Evolutionary conservation across 2,113 vertebrate genomes (phyloP).

Genomic region (Dasypus novemcinctus): DNA sequence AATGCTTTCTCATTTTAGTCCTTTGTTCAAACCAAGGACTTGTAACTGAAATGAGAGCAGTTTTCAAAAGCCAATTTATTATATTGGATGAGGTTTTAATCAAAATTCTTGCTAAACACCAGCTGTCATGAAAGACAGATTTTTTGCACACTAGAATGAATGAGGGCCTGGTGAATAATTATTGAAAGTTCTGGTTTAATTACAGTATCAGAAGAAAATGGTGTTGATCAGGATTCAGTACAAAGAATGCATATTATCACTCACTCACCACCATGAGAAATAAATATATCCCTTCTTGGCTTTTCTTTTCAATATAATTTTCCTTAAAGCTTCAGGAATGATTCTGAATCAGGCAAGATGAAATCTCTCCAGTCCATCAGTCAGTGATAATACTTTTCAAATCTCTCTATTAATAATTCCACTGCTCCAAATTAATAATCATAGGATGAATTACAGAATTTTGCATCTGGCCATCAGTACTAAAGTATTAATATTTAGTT

Average conservation of each 20-base stretch:
- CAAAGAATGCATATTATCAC: slow-evolving; percentile 6
- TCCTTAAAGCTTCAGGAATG: slow-evolving; percentile 49
- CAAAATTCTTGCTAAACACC: slow-evolving; percentile 64
- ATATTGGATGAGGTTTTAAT: slow-evolving; percentile 66
- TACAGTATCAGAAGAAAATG: slow-evolving; percentile 47
- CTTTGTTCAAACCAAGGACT: slow-evolving; percentile 67
- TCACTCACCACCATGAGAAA: not conserved
- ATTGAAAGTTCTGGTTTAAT: slow-evolving; percentile 69
- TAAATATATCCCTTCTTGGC: not conserved
- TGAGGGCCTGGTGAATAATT: slow-evolving; percentile 49
- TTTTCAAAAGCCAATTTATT: slow-evolving; percentile 64
- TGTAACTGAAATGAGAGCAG: slow-evolving; percentile 24
- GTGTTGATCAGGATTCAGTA: not conserved
- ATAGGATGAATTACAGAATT: not conserved
- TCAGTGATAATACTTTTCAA: slow-evolving; percentile 20
- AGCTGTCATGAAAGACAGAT: slow-evolving; percentile 59
- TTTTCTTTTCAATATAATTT: slow-evolving; percentile 46
- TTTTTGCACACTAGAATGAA: slow-evolving; percentile 45
- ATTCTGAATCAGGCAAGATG: slow-evolving; percentile 24
- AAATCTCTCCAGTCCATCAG: not conserved
- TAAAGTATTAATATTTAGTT: not conserved
- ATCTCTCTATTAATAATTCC: not conserved
- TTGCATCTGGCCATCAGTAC: not conserved
- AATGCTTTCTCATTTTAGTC: slow-evolving; percentile 51
- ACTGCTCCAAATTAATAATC: not conserved